Evolutionary conservation across 2,888 invertebrate genomes (phyloP).

Genomic region (Cacoxenus indagator): DNA sequence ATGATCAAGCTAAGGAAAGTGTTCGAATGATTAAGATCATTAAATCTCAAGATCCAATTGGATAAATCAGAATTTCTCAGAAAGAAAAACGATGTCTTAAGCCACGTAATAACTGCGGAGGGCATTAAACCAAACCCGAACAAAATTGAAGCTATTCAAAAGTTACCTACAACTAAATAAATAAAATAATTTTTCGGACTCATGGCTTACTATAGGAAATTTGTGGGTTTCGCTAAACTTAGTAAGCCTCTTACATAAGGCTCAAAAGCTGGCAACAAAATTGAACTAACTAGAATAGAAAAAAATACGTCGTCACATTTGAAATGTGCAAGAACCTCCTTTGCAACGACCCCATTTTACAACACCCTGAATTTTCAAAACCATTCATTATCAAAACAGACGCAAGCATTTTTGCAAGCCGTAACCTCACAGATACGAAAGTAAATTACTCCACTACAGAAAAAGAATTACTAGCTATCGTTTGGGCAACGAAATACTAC

Average conservation of each 20-base stretch:
- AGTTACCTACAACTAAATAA: background rate
- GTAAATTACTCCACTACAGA: constrained; percentile 19
- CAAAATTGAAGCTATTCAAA: background rate
- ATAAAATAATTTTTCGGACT: constrained; percentile 8
- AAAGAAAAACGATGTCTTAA: background rate
- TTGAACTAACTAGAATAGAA: background rate
- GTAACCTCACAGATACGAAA: background rate
- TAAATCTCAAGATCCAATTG: background rate
- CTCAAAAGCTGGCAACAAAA: background rate
- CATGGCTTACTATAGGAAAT: constrained; percentile 7
- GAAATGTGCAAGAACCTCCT: constrained; percentile 24
- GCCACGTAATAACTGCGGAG: background rate
- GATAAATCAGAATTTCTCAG: background rate
- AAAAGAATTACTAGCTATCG: constrained; percentile 26
- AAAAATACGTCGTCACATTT: constrained; percentile 6
- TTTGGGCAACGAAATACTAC: constrained; percentile 43
- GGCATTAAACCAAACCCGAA: background rate
- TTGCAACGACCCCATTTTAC: constrained; percentile 23
- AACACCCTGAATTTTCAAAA: constrained; percentile 26
- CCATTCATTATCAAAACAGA: constrained; percentile 31
- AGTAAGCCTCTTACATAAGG: background rate
- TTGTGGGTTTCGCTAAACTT: background rate
- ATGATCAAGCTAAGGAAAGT: background rate
- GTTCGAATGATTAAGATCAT: background rate
- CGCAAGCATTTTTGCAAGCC: constrained; percentile 27